A percentile compares a stretch with the other conserved stretches of the same genome.
phyloP scores from a whole-genome alignment of 2,113 vertebrate genomes.

The Eonycteris spelaea region DNA sequence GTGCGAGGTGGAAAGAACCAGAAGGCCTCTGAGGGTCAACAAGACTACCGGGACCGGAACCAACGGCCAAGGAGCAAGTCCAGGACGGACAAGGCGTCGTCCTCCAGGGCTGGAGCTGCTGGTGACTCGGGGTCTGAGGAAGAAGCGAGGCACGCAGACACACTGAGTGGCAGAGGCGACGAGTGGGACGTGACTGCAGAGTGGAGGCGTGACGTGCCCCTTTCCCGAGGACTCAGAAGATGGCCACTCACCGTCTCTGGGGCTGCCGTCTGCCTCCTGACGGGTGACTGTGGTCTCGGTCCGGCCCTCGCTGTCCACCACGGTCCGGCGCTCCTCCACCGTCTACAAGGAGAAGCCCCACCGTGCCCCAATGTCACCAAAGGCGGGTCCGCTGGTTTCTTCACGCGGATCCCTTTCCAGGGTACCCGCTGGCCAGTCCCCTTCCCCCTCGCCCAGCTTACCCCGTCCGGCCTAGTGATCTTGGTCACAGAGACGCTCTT shows the following conservation, averaged over 20 bases:
- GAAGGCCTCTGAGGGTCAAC: slow-evolving; percentile 12
- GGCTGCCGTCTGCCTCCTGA: slow-evolving; percentile 69
- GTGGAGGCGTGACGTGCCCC: too few species aligned
- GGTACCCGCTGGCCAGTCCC: background rate
- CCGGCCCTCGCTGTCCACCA: slow-evolving; percentile 88
- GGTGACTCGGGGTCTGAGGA: slow-evolving; percentile 45
- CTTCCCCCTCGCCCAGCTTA: slow-evolving; percentile 70
- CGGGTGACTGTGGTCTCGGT: slow-evolving; percentile 87
- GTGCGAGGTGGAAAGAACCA: background rate
- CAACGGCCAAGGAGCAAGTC: slow-evolving; percentile 78
- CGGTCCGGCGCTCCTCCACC: slow-evolving; percentile 88
- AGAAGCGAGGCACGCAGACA: background rate
- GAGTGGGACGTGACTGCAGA: too few species aligned
- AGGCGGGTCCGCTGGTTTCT: background rate
- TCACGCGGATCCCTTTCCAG: background rate
- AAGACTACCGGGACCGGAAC: slow-evolving; percentile 77
- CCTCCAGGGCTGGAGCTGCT: background rate
- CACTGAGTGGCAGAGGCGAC: background rate
- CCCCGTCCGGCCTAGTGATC: slow-evolving; percentile 89
- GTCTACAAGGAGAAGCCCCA: slow-evolving; percentile 72
- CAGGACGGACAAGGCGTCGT: slow-evolving; percentile 67
- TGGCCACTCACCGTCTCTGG: slow-evolving; percentile 42
- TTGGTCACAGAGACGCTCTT: slow-evolving; percentile 88
- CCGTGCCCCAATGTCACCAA: background rate
- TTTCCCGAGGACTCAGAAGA: background rate